These are phyloP conservation scores for Altica lythri DNA, from an alignment of 2,888 invertebrate species.

Conservation along the genomic window DNA sequence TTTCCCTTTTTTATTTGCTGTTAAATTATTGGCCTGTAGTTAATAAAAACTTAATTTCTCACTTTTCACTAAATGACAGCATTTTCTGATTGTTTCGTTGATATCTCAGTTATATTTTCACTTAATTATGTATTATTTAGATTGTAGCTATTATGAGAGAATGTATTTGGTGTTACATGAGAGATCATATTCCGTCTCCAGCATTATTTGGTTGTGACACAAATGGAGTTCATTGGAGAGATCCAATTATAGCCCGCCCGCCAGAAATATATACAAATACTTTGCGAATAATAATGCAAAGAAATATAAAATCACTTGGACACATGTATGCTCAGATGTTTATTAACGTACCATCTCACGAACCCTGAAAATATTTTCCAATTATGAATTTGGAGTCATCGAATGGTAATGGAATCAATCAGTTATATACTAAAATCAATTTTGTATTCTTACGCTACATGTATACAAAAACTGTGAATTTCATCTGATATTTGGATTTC, in stretches of 20 bases:
- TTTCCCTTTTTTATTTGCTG: too few species aligned
- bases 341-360: constrained; percentile 52
- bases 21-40: too few species aligned
- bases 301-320: constrained; percentile 76
- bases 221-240: constrained; percentile 77
- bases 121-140: constrained; percentile 55
- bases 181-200: constrained; percentile 87
- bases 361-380: constrained; percentile 34
- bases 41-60: too few species aligned
- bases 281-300: constrained; percentile 76
- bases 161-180: constrained; percentile 87
- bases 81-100: too few species aligned
- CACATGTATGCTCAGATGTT: constrained; percentile 80
- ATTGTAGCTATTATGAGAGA: constrained; percentile 80
- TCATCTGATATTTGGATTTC: too few species aligned
- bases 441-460: too few species aligned
- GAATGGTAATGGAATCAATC: too few species aligned
- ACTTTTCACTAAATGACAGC: too few species aligned
- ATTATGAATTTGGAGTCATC: too few species aligned
- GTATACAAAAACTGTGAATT: too few species aligned
- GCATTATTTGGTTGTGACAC: constrained; percentile 74
- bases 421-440: too few species aligned
- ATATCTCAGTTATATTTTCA: too few species aligned
- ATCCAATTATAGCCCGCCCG: constrained; percentile 72
- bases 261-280: constrained; percentile 79